These are phyloP conservation scores for Brachyhypopomus gauderio DNA, from an alignment of 2,113 vertebrate genomes.

Conservation along the genomic window DNA sequence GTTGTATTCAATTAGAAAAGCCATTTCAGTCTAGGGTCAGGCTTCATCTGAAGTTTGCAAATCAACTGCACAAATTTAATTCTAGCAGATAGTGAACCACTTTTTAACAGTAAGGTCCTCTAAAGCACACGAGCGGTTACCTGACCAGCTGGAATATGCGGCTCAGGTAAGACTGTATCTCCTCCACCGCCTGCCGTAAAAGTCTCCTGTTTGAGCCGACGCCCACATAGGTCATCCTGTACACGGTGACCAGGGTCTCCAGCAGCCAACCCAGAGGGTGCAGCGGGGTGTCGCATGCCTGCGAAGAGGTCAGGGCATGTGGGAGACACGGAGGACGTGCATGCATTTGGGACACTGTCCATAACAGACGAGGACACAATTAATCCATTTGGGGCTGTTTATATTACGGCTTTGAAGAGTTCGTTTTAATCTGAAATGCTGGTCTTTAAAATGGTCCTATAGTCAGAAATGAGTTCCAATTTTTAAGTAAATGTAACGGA, in stretches of 20 bases:
- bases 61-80: neutral
- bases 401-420: neutral
- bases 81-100: neutral
- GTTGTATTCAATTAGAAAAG: neutral
- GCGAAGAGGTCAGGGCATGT: neutral
- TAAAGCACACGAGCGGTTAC: constrained; percentile 64
- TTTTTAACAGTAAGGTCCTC: neutral
- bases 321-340: neutral
- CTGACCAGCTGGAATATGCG: constrained; percentile 88
- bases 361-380: neutral
- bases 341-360: neutral
- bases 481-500: neutral
- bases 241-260: constrained; percentile 92
- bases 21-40: neutral
- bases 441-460: neutral
- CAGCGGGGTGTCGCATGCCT: constrained; percentile 92
- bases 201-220: constrained; percentile 91
- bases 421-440: neutral
- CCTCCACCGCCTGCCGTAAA: constrained; percentile 87
- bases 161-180: constrained; percentile 89
- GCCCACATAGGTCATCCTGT: constrained; percentile 95
- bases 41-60: neutral
- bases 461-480: neutral
- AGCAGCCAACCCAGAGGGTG: constrained; percentile 93
- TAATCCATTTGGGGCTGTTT: neutral